Percentiles rank a stretch among this genome's conserved stretches.
Evolutionary conservation across 1,140 invertebrate genomes (phyloP).

Genomic region (Hycleus phaleratus): DNA sequence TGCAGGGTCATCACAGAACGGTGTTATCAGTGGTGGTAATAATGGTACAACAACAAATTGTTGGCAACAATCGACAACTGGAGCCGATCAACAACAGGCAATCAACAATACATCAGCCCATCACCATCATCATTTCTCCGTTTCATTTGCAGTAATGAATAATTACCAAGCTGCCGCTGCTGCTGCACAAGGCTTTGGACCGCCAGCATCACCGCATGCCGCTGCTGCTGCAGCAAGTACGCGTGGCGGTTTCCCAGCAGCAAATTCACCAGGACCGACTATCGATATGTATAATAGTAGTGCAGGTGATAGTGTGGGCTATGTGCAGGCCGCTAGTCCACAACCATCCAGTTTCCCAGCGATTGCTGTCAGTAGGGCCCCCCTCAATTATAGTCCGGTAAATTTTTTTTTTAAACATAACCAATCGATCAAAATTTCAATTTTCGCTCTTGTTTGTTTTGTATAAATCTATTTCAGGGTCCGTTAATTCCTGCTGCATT

Average conservation of each 20-base stretch:
- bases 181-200: constrained; percentile 59
- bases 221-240: constrained; percentile 49
- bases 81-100: constrained; percentile 25
- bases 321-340: constrained; percentile 86
- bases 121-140: constrained; percentile 32
- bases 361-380: constrained; percentile 80
- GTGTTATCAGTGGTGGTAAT: too few species aligned
- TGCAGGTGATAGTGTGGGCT: constrained; percentile 76
- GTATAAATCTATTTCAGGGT: constrained; percentile 58
- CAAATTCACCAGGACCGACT: constrained; percentile 76
- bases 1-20: constrained; percentile 25
- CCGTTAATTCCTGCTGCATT: constrained; percentile 88
- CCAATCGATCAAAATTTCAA: neutral
- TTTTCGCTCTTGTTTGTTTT: neutral
- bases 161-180: constrained; percentile 82
- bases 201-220: constrained; percentile 58
- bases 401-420: constrained; percentile 40
- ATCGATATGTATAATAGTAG: constrained; percentile 82
- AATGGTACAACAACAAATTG: constrained; percentile 19
- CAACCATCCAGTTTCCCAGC: constrained; percentile 84
- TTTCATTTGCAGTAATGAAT: constrained; percentile 77
- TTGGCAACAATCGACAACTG: constrained; percentile 29
- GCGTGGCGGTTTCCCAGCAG: constrained; percentile 71
- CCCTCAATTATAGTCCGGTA: constrained; percentile 84
- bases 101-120: constrained; percentile 10